phyloP scores from a whole-genome alignment of 2,797 vertebrate genomes.

The Taenioides sp. region DNA sequence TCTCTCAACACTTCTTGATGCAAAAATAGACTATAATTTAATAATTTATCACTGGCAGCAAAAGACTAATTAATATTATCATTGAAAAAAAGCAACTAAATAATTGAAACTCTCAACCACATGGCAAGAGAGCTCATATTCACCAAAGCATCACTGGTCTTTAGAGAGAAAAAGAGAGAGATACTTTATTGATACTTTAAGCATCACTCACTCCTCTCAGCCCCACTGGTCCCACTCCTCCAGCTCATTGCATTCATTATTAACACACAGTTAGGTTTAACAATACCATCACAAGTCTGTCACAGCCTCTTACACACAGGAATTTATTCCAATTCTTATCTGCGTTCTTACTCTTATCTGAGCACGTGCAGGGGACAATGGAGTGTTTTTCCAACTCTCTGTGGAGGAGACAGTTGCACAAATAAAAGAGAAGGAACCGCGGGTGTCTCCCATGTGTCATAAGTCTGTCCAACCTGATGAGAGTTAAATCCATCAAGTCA shows the following conservation, averaged over 20 bases:
- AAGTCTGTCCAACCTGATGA: slow-evolving; percentile 62
- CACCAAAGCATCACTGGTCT: not conserved
- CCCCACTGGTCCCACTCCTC: slow-evolving; percentile 4
- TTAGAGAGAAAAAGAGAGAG: not conserved
- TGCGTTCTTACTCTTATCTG: not conserved
- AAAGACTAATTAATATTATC: too few relatives aligned
- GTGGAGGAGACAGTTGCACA: slow-evolving; percentile 26
- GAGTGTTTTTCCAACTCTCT: slow-evolving; percentile 24
- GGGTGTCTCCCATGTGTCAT: slow-evolving; percentile 58
- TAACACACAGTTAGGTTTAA: slow-evolving; percentile 8
- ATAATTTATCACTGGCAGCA: too few relatives aligned
- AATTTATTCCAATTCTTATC: not conserved
- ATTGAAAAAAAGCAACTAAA: not conserved
- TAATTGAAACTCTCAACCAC: not conserved
- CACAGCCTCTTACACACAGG: not conserved
- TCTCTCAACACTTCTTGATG: too few relatives aligned
- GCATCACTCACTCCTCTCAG: not conserved
- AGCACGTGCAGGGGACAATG: not conserved
- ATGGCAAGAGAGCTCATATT: not conserved
- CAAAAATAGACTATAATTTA: too few relatives aligned
- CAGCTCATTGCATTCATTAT: slow-evolving; percentile 6
- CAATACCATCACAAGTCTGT: not conserved
- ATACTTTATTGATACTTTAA: not conserved
- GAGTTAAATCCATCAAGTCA: slow-evolving; percentile 71
- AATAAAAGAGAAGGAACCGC: slow-evolving; percentile 59